These are phyloP conservation scores for Pycnonotus jocosus DNA, from an alignment of 2,113 vertebrate genomes.

Conservation along the genomic window DNA sequence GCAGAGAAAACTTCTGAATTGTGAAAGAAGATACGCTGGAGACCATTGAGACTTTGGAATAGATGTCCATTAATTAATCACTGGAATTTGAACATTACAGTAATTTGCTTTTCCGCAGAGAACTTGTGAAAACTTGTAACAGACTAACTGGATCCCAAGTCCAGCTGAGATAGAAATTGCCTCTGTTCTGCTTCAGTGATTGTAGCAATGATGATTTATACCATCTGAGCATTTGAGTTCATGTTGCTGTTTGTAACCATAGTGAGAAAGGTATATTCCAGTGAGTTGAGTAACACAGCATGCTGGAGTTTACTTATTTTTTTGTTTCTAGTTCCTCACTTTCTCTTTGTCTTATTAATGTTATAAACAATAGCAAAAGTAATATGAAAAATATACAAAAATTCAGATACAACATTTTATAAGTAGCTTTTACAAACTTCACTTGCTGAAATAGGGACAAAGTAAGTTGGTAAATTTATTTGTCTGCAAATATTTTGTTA, in stretches of 20 bases:
- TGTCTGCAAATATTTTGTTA: neutral
- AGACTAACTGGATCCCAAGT: neutral
- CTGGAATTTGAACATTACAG: neutral
- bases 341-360: neutral
- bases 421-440: neutral
- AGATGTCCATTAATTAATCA: neutral
- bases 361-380: neutral
- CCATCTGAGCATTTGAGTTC: neutral
- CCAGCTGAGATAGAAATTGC: neutral
- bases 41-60: neutral
- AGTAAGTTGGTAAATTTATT: neutral
- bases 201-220: neutral
- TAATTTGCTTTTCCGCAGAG: neutral
- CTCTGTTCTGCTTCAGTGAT: neutral
- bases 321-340: neutral
- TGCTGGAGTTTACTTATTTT: neutral
- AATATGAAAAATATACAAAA: neutral
- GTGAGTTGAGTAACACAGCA: neutral
- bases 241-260: neutral
- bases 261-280: neutral
- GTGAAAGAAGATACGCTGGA: neutral
- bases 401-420: neutral
- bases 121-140: neutral
- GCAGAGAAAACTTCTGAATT: neutral
- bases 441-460: neutral